Conservation (phyloP, 2,797 vertebrate genomes). For the Otus scops region DNA sequence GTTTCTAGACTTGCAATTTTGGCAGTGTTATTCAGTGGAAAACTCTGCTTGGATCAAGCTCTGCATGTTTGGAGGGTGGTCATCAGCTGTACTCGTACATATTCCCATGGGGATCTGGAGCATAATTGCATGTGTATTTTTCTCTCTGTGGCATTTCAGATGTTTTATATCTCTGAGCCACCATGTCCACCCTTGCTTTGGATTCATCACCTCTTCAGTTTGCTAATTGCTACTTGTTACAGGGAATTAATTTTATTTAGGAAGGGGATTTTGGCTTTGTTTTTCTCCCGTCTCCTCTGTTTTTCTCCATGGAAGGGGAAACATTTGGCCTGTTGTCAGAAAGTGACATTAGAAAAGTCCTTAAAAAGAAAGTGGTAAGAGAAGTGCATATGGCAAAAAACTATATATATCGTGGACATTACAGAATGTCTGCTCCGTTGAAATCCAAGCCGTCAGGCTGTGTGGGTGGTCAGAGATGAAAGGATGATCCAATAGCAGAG, state of each 20-base stretch:
- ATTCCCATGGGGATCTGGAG: background rate
- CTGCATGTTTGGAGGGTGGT: background rate
- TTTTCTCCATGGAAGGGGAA: background rate
- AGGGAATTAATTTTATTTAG: background rate
- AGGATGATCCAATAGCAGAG: background rate
- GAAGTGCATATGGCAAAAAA: background rate
- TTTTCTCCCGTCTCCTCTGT: background rate
- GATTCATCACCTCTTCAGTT: background rate
- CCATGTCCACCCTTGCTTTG: background rate
- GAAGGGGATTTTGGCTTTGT: background rate
- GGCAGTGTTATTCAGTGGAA: background rate
- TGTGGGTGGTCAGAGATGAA: conserved; percentile 25
- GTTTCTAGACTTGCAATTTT: background rate
- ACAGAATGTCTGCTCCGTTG: background rate
- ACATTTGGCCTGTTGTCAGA: background rate
- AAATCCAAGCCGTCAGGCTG: background rate
- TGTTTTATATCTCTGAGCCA: background rate
- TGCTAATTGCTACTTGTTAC: background rate
- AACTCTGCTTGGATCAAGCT: background rate
- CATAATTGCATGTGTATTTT: background rate
- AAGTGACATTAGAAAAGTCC: background rate
- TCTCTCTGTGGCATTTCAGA: background rate
- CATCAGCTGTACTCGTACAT: background rate
- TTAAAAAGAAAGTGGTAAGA: background rate
- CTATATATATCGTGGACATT: background rate